These are phyloP conservation scores for Melanotaenia trifasciata DNA, from an alignment of 2,797 vertebrate genomes.

Conservation along the genomic window DNA sequence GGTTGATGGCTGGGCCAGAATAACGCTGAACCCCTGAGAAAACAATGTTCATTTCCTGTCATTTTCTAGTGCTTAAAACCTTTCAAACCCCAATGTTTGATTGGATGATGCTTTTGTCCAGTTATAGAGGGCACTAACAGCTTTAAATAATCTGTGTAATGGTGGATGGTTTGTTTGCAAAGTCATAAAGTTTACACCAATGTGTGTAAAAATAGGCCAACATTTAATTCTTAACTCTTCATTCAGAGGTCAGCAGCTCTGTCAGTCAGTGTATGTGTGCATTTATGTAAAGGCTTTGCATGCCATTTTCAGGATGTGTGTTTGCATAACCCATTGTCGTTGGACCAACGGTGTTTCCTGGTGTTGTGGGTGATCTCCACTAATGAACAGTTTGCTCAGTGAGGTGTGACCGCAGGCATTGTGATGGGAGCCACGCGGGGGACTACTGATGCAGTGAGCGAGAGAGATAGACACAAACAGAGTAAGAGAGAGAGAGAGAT, in stretches of 20 bases:
- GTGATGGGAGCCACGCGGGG: slow-evolving; percentile 70
- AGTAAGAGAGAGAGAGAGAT: slow-evolving; percentile 35
- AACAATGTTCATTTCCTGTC: neutral
- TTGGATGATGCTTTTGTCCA: neutral
- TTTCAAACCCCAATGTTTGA: neutral
- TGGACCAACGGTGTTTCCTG: slow-evolving; percentile 28
- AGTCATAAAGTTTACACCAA: slow-evolving; percentile 12
- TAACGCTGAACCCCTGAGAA: neutral
- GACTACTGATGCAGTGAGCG: slow-evolving; percentile 74
- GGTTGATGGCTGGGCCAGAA: neutral
- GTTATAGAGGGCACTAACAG: neutral
- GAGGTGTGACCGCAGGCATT: slow-evolving; percentile 81
- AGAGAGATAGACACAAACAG: slow-evolving; percentile 42
- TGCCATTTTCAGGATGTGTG: slow-evolving; percentile 37
- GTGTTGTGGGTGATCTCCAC: slow-evolving; percentile 56
- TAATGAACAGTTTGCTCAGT: slow-evolving; percentile 80
- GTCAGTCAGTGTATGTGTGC: neutral
- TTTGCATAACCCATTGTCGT: slow-evolving; percentile 37
- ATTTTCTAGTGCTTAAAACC: neutral
- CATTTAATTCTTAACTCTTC: slow-evolving; percentile 11
- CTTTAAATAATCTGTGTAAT: neutral
- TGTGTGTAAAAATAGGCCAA: slow-evolving; percentile 6
- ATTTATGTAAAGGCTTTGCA: slow-evolving; percentile 6
- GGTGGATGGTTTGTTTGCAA: neutral
- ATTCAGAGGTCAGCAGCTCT: slow-evolving; percentile 4